Conservation (phyloP, 2,113 vertebrate species). For the Podilymbus podiceps region DNA sequence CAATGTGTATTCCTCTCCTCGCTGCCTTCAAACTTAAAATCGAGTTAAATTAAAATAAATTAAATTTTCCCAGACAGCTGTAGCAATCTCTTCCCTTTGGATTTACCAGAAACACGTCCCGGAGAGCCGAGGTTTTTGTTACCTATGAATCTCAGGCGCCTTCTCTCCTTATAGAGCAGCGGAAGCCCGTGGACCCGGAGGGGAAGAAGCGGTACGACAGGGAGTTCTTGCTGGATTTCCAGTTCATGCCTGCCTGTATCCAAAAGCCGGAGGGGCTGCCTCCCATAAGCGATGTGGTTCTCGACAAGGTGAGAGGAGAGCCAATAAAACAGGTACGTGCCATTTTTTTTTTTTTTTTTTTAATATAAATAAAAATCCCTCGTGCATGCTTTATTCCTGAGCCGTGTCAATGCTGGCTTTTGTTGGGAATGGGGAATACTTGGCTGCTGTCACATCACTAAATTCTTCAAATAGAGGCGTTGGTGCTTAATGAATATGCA, state of each 20-base stretch:
- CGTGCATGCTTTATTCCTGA: background rate
- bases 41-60: background rate
- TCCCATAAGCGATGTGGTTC: constrained; percentile 94
- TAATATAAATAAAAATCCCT: rapidly evolving
- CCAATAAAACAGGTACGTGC: constrained; percentile 53
- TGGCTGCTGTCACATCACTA: background rate
- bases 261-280: constrained; percentile 94
- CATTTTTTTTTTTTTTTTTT: background rate
- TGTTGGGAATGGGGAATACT: background rate
- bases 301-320: constrained; percentile 88
- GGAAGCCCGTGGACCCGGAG: constrained; percentile 77
- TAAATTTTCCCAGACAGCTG: background rate
- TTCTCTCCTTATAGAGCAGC: constrained; percentile 67
- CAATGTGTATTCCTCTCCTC: background rate
- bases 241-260: constrained; percentile 92
- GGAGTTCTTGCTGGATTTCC: constrained; percentile 90
- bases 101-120: rapidly evolving
- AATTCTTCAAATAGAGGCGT: background rate
- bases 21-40: background rate
- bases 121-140: background rate
- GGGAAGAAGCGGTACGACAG: constrained; percentile 92
- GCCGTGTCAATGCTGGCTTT: rapidly evolving
- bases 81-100: background rate
- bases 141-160: background rate
- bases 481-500: background rate